Evolutionary conservation across 2,113 vertebrate species (phyloP).

Genomic region (Pipra filicauda): DNA sequence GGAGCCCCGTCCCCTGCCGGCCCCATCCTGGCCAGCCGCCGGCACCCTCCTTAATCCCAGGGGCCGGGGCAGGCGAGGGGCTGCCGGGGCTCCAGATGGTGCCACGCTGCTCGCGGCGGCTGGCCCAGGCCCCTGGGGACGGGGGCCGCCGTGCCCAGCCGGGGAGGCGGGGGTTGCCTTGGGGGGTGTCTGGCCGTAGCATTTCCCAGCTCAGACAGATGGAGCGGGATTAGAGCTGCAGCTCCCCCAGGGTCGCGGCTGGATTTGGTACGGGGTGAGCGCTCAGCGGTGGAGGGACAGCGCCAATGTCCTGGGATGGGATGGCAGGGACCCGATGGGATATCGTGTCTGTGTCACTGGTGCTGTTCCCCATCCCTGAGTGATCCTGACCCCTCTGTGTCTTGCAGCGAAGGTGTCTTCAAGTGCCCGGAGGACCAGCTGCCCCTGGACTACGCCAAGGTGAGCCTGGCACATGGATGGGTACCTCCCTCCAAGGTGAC

Average conservation of each 20-base stretch:
- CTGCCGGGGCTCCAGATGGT: conserved; percentile 49
- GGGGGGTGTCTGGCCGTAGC: not conserved
- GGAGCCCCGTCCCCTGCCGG: not conserved
- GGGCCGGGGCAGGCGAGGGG: not conserved
- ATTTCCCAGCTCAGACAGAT: conserved; percentile 62
- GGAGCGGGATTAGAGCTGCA: not conserved
- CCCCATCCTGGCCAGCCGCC: not conserved
- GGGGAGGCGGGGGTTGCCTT: not conserved
- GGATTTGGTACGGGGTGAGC: not conserved
- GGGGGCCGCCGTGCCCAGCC: rapidly evolving
- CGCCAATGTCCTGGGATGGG: rapidly evolving
- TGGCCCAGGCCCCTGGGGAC: not conserved
- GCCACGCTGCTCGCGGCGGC: not conserved
- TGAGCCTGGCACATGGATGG: conserved; percentile 21
- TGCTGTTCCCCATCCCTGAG: rapidly evolving
- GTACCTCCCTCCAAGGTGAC: not conserved
- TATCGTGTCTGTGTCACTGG: rapidly evolving
- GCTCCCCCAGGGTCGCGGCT: not conserved
- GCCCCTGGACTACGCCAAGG: conserved; percentile 92
- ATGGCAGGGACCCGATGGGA: rapidly evolving
- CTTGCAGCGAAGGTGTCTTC: conserved; percentile 89
- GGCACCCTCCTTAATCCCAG: not conserved
- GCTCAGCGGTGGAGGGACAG: rapidly evolving
- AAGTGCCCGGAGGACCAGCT: conserved; percentile 93
- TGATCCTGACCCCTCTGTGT: not conserved